Evolutionary conservation across 2,888 invertebrate genomes (phyloP).

Genomic region (Diaperis boleti): DNA sequence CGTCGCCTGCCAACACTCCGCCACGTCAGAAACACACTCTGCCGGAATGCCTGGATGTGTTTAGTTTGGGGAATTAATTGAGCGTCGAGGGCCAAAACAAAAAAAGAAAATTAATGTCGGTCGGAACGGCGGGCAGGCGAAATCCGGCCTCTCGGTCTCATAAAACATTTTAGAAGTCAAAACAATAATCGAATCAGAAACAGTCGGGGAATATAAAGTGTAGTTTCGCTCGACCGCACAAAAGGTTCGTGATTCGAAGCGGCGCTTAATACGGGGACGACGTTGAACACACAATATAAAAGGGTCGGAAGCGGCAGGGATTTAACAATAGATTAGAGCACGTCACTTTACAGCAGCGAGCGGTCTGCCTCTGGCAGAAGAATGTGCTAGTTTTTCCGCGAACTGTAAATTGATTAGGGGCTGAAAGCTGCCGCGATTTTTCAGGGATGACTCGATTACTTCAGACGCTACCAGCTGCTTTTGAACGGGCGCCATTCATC

Average conservation of each 20-base stretch:
- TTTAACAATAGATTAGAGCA: slow-evolving; percentile 55
- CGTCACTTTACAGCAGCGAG: slow-evolving; percentile 50
- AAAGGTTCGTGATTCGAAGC: slow-evolving; percentile 50
- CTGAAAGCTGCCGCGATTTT: slow-evolving; percentile 54
- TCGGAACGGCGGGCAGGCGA: slow-evolving; percentile 31
- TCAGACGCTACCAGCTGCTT: slow-evolving; percentile 49
- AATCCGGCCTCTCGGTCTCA: slow-evolving; percentile 34
- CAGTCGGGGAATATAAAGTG: slow-evolving; percentile 49
- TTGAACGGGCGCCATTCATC: slow-evolving; percentile 55
- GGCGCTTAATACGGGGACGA: slow-evolving; percentile 47
- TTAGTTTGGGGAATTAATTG: slow-evolving; percentile 21
- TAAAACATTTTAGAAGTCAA: slow-evolving; percentile 45
- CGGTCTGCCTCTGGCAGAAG: slow-evolving; percentile 48
- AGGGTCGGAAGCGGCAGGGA: slow-evolving; percentile 48
- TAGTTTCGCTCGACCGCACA: slow-evolving; percentile 50
- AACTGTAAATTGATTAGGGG: slow-evolving; percentile 56
- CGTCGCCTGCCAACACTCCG: slow-evolving; percentile 17
- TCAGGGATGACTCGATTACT: slow-evolving; percentile 58
- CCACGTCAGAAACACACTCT: slow-evolving; percentile 10
- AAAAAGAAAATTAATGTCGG: slow-evolving; percentile 41
- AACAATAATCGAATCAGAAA: slow-evolving; percentile 49
- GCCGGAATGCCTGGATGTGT: slow-evolving; percentile 6
- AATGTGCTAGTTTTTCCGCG: slow-evolving; percentile 50
- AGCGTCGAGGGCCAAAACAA: slow-evolving; percentile 21
- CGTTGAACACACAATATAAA: slow-evolving; percentile 49